Conservation (phyloP, 1,140 invertebrate genomes). For the Spodoptera frugiperda region DNA sequence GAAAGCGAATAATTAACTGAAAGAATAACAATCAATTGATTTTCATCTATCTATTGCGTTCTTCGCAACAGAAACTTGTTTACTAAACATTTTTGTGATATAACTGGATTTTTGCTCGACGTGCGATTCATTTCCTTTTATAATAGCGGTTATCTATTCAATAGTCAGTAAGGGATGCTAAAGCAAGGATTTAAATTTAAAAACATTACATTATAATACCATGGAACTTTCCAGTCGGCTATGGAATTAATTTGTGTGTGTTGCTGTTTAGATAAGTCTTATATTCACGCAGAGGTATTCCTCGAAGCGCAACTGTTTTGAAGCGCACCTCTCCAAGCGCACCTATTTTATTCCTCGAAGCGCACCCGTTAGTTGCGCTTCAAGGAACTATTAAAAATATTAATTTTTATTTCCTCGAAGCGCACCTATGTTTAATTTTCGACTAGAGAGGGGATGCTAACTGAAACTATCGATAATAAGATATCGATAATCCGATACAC, state of each 20-base stretch:
- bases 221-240: constrained; percentile 69
- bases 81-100: constrained; percentile 44
- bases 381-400: too few relatives aligned
- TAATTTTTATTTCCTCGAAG: too few relatives aligned
- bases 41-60: constrained; percentile 47
- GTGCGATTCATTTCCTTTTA: constrained; percentile 61
- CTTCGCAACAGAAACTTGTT: constrained; percentile 54
- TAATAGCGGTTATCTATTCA: constrained; percentile 58
- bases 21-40: constrained; percentile 45
- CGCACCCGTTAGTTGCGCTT: too few relatives aligned
- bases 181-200: constrained; percentile 66
- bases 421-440: too few relatives aligned
- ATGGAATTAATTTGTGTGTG: constrained; percentile 58
- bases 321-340: too few relatives aligned
- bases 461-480: too few relatives aligned
- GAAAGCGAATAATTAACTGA: constrained; percentile 57
- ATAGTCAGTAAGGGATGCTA: constrained; percentile 59
- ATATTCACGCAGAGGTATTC: constrained; percentile 44
- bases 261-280: constrained; percentile 49
- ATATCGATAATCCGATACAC: too few relatives aligned
- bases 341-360: too few relatives aligned
- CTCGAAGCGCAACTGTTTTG: too few relatives aligned
- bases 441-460: too few relatives aligned
- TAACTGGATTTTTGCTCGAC: constrained; percentile 60
- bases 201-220: constrained; percentile 45